These are phyloP conservation scores for Halocaridina rubra DNA, from an alignment of 2,888 invertebrate species.

Conservation along the genomic window DNA sequence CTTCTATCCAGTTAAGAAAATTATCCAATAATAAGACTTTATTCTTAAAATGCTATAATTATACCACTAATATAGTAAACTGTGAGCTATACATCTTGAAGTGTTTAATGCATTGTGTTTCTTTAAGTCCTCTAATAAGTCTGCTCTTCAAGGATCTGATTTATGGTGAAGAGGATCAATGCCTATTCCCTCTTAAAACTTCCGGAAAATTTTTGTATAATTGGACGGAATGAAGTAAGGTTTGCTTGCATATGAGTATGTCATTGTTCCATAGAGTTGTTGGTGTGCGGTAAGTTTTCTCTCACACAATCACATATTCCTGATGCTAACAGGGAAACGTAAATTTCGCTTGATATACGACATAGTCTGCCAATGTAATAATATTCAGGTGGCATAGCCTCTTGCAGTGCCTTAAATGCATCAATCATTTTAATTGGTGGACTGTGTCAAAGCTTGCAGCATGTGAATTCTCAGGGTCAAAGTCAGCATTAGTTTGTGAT, in stretches of 20 bases:
- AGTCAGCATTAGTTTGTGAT: not conserved
- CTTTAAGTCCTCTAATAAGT: not conserved
- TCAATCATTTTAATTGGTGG: not conserved
- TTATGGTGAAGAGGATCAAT: not conserved
- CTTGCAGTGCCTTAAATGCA: not conserved
- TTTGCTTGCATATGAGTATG: not conserved
- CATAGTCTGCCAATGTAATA: not conserved
- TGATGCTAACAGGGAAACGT: not conserved
- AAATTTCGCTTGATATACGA: not conserved
- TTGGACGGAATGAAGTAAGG: not conserved
- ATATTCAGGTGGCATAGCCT: not conserved
- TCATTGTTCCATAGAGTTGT: not conserved
- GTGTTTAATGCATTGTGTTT: not conserved
- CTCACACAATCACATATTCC: not conserved
- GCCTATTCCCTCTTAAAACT: too few species aligned
- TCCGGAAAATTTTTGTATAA: not conserved
- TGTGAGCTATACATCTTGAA: too few species aligned
- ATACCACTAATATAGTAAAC: too few species aligned
- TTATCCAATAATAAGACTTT: too few species aligned
- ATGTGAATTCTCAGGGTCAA: constrained; percentile 16
- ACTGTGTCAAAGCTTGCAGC: not conserved
- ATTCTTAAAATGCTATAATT: too few species aligned
- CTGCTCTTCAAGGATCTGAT: not conserved
- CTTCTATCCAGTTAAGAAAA: too few species aligned
- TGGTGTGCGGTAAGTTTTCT: not conserved